Percentiles rank a stretch among this genome's conserved stretches.
These are phyloP conservation scores for Dicaeum eximium DNA, from an alignment of 2,113 vertebrate species.

Conservation along the genomic window DNA sequence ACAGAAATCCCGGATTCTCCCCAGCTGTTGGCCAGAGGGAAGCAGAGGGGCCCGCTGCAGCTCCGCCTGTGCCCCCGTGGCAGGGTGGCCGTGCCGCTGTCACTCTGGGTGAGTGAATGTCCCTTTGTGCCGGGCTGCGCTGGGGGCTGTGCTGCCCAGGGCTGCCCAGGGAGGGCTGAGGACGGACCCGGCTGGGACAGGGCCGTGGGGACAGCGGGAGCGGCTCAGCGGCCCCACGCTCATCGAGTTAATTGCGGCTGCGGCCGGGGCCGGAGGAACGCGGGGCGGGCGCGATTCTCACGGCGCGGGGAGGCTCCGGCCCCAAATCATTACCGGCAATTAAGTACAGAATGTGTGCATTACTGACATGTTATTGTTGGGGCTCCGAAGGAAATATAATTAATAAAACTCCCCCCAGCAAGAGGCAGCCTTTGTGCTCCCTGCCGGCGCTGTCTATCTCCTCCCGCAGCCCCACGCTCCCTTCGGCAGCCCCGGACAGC, in stretches of 20 bases:
- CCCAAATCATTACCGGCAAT: slow-evolving; percentile 46
- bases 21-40: not conserved
- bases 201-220: not conserved
- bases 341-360: not conserved
- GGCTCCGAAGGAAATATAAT: slow-evolving; percentile 52
- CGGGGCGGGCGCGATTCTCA: slow-evolving; percentile 16
- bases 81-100: accelerated
- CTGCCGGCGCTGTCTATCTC: not conserved
- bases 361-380: slow-evolving; percentile 39
- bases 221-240: not conserved
- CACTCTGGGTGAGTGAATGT: accelerated
- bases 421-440: slow-evolving; percentile 40
- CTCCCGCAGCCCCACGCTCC: not conserved
- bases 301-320: not conserved
- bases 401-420: slow-evolving; percentile 13
- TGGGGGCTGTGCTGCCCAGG: not conserved
- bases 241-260: not conserved
- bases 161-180: not conserved
- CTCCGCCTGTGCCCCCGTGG: accelerated
- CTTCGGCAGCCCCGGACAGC: slow-evolving; percentile 13
- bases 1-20: accelerated
- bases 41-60: too few relatives aligned
- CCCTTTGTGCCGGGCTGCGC: not conserved
- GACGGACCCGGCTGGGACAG: not conserved
- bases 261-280: not conserved